Evolutionary conservation across 2,113 vertebrate species (phyloP).

Genomic region (Shinisaurus crocodilurus): DNA sequence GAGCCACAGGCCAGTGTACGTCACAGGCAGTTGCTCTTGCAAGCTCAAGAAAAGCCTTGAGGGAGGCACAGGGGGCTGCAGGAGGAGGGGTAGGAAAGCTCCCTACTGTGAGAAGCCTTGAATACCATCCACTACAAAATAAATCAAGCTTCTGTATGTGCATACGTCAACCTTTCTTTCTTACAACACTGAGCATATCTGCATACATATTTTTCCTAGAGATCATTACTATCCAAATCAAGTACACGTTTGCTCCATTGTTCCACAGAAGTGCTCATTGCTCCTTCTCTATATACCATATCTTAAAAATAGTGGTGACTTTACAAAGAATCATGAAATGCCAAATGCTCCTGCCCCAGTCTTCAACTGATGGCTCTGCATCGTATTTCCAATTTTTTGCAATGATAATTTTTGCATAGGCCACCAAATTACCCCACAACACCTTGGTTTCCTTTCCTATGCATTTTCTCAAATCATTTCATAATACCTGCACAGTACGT

Average conservation of each 20-base stretch:
- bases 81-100: too few relatives aligned
- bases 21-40: too few relatives aligned
- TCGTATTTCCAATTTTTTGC: not conserved
- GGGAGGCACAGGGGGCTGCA: too few relatives aligned
- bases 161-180: too few relatives aligned
- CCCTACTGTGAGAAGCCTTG: too few relatives aligned
- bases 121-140: not conserved
- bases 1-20: too few relatives aligned
- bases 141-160: not conserved
- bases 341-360: not conserved
- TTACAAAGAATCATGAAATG: not conserved
- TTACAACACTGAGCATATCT: not conserved
- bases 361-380: not conserved
- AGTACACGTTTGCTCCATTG: not conserved
- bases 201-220: not conserved
- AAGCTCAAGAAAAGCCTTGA: too few relatives aligned
- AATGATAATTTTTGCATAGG: not conserved
- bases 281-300: not conserved
- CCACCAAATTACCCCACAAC: not conserved
- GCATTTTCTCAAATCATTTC: not conserved
- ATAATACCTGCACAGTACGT: not conserved
- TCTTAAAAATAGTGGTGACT: not conserved
- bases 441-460: not conserved
- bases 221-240: not conserved
- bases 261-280: not conserved